Base-by-base conservation (phyloP, 2,113 vertebrate species). In the Podarcis raffonei region DNA sequence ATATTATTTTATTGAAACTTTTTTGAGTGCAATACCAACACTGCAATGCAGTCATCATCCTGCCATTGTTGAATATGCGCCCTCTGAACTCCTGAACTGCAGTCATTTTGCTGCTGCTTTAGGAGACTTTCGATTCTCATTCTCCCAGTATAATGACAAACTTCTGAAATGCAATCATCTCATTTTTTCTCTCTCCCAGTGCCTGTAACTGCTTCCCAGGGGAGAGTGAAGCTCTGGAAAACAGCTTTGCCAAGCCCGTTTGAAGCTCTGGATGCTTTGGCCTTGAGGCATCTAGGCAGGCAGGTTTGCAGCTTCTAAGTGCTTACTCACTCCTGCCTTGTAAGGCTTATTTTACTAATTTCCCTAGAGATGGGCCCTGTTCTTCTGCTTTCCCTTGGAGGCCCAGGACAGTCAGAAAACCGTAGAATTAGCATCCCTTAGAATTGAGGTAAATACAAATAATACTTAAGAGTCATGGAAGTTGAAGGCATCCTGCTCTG, bases 301-400 rank as follows among this genome's bases (percentile, higher is more conserved):
- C 81, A 76, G 37, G 30, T 72, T 53, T 76, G 23, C 7, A 53
- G 82, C 7, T 62, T 91, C 53, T 62, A 74, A 87, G 83, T 39
- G 20, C 74, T 91, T 48, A 69, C 6, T 6, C 84, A 22, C 30
- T 80, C 77, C 53, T 89, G 35, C 87, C 84, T 80, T 42, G 85
- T 88, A 83, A 92, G 81, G 83, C 83, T 71, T 25, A 59, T 42
- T 69, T 91, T 87, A 30, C 30, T 23, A 59, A 35, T 86, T 88
- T 71, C 89, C 90, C 89, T 37, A 20, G 92, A 71, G 91, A 90
- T 7, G 48, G 89, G 12, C 15, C 48, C 81, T 65, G 18, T 13
- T 53, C 48, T 53, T 53, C 48, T 81, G 76, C 83, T 81, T 27
- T 65, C 92, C 87, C 90, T 0, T 88, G 92, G 83, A 91, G 1